phyloP scores from a whole-genome alignment of 2,797 vertebrate species.

The Myioborus miniatus region DNA sequence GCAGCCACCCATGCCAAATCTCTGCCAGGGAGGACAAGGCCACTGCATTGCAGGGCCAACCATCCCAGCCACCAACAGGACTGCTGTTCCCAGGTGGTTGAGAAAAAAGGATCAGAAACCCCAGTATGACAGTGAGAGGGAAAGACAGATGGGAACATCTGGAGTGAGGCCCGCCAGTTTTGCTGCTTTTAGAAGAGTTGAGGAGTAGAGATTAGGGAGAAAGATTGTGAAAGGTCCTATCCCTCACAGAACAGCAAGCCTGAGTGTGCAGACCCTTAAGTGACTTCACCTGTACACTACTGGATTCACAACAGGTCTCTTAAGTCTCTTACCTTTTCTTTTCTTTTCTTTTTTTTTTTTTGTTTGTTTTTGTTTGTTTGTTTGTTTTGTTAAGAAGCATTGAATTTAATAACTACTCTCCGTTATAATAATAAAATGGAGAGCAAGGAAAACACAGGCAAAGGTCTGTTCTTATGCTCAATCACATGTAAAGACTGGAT shows the following conservation, averaged over 20 bases:
- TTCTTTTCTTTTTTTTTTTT: too few relatives aligned
- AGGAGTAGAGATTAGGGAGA: background rate
- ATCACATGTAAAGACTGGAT: background rate
- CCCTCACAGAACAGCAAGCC: background rate
- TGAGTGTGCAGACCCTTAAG: rapidly evolving
- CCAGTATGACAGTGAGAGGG: rapidly evolving
- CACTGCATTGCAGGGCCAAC: background rate
- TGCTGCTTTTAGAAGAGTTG: background rate
- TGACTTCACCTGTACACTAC: rapidly evolving
- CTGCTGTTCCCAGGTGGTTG: background rate
- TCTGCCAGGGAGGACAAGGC: background rate
- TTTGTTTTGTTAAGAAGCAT: background rate
- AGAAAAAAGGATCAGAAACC: background rate
- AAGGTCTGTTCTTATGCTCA: background rate
- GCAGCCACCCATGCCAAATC: rapidly evolving
- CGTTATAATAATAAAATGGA: background rate
- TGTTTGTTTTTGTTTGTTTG: background rate
- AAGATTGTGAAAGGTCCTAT: background rate
- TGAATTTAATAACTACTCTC: background rate
- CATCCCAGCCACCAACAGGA: rapidly evolving
- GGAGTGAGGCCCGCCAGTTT: background rate
- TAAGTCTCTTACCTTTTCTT: too few relatives aligned
- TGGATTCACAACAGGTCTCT: background rate
- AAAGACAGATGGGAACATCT: rapidly evolving
- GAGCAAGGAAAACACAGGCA: background rate